Evolutionary conservation across 2,113 vertebrate genomes (phyloP).

Genomic region (Meriones unguiculatus): DNA sequence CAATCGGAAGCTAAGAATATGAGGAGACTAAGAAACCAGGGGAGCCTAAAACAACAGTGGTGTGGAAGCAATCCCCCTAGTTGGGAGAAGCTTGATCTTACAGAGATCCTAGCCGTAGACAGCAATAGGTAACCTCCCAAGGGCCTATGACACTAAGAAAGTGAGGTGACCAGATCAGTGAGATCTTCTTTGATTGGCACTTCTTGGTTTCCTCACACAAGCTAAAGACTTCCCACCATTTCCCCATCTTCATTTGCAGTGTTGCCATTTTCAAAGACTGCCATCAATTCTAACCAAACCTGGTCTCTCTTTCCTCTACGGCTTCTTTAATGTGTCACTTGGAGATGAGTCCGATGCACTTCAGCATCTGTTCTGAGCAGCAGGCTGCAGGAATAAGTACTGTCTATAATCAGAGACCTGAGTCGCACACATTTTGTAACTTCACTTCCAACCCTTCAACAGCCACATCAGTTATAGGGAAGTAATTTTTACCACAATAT

Average conservation of each 20-base stretch:
- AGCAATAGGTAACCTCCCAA: neutral
- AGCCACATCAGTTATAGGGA: neutral
- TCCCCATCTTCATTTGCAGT: neutral
- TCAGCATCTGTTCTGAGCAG: neutral
- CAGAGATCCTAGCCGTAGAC: neutral
- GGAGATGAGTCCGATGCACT: neutral
- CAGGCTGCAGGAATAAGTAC: neutral
- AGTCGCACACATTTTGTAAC: neutral
- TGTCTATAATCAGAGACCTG: neutral
- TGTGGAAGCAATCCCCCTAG: neutral
- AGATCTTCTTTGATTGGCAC: neutral
- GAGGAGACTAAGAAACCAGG: neutral
- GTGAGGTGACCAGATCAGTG: neutral
- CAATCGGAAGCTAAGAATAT: neutral
- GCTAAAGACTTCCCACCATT: neutral
- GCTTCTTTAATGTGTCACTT: neutral
- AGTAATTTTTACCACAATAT: neutral
- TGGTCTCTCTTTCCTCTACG: neutral
- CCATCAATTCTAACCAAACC: neutral
- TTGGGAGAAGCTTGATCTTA: neutral
- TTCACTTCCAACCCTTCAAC: neutral
- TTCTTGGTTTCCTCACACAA: neutral
- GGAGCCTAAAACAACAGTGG: neutral
- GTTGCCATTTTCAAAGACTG: neutral
- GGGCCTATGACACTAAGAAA: neutral